A percentile compares a stretch with the other conserved stretches of the same genome.
phyloP scores from a whole-genome alignment of 2,797 vertebrate genomes.

The Florisuga fusca region DNA sequence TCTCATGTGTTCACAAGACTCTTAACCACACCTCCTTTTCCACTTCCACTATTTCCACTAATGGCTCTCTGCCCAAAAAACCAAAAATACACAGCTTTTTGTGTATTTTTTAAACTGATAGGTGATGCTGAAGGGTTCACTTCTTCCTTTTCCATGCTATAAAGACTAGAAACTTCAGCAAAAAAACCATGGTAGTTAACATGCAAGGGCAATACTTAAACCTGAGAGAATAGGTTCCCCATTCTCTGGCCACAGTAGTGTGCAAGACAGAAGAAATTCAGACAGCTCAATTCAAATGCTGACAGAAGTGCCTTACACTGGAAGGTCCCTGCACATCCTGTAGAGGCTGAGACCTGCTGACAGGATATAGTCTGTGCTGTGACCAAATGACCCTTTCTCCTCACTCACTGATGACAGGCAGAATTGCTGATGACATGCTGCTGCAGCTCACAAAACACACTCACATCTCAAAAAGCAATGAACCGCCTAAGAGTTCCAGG shows the following conservation, averaged over 20 bases:
- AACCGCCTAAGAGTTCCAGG: neutral
- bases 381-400: neutral
- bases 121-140: neutral
- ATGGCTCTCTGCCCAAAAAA: neutral
- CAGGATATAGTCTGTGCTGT: neutral
- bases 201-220: neutral
- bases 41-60: neutral
- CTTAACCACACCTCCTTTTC: neutral
- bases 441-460: neutral
- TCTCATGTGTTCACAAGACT: neutral
- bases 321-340: neutral
- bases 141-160: neutral
- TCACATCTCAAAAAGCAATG: neutral
- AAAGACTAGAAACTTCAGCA: neutral
- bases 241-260: neutral
- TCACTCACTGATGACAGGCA: neutral
- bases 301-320: neutral
- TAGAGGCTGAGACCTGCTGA: neutral
- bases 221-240: accelerated
- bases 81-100: neutral
- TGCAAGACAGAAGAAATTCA: neutral
- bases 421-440: neutral
- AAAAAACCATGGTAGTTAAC: accelerated
- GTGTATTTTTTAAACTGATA: neutral
- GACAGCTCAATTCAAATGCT: neutral